Evolutionary conservation across 1,140 invertebrate genomes (phyloP), one percentile per base, ranked within the genome.

Genomic region (Zaprionus inermis): DNA sequence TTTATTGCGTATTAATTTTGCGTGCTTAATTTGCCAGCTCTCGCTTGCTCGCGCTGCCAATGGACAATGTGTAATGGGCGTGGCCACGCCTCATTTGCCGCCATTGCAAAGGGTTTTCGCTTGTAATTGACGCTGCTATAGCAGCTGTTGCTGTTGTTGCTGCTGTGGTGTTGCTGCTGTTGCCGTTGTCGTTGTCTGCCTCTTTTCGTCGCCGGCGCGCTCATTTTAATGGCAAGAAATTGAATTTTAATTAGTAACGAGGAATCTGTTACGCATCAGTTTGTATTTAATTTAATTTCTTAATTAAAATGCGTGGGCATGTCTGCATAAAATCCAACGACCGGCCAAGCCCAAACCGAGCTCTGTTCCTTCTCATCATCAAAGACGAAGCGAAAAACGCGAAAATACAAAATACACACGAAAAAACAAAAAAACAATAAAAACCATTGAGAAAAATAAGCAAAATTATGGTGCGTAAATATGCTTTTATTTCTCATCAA

Each of bases 1-100:
- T 89, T 89, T 89, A 90, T 89, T 89, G 85, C 84, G 85, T 89
- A 89, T 89, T 89, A 89, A 89, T 89, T 89, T 89, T 89, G 83
- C 84, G 85, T 89, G 84, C 85, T 89, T 89, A 89, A 89, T 89
- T 89, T 89, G 84, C 78, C 78, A 54, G 30, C 52, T 51, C 59
- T 61, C 51, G 67, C 60, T 54, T 28, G 60, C 55, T 51, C 11
- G 60, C 14, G 55, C 46, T 58, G 49, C 41, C 55, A 46, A 41
- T 64, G 56, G 52, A 38, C 20, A 38, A 32, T 14, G 46, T 30
- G 57, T 28, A 65, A 44, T 56, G 51, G 76, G 68, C 73, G 78
- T 77, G 60, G 79, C 69, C 65, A 59, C 32, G 57, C 64, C 61
- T 32, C 72, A 71, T 64, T 71, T 71, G 51, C 36, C 52, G 20